Percentiles rank a stretch among this genome's conserved stretches.
Evolutionary conservation across 30 jellyfish, hydroid and myxozoan species (phyloP).

Genomic region (Aurelia aurita): DNA sequence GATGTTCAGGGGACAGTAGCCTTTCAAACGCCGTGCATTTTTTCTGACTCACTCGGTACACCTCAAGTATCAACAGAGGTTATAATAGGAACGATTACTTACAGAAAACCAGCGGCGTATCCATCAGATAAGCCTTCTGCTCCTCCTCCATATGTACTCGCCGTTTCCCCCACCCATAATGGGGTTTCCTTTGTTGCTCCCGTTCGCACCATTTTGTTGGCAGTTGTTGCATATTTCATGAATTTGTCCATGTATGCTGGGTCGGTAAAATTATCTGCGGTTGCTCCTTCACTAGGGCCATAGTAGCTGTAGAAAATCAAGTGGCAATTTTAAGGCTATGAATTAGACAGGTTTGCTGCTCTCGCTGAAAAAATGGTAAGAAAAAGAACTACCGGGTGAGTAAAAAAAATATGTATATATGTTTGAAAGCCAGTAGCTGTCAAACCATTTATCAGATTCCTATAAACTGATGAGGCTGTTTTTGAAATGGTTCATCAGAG

Average conservation of each 20-base stretch:
- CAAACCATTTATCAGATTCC: no score
- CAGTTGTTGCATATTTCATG: slow-evolving; percentile 33
- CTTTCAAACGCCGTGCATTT: no score
- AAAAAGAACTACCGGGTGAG: no score
- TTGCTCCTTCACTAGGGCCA: slow-evolving; percentile 76
- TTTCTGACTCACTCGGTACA: no score
- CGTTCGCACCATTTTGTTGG: slow-evolving; percentile 36
- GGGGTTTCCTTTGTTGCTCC: slow-evolving; percentile 61
- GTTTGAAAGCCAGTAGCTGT: no score
- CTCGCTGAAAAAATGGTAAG: no score
- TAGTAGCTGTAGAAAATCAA: slow-evolving; percentile 49
- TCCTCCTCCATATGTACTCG: slow-evolving; percentile 89
- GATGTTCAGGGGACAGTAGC: no score
- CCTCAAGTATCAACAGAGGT: no score
- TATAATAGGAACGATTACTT: neutral
- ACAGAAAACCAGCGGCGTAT: slow-evolving; percentile 88
- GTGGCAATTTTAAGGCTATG: neutral
- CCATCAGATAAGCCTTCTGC: slow-evolving; percentile 54
- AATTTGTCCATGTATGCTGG: slow-evolving; percentile 78
- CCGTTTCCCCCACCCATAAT: slow-evolving; percentile 89
- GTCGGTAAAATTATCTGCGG: slow-evolving; percentile 61
- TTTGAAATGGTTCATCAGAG: no score
- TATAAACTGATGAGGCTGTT: no score
- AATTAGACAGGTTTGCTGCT: no score
- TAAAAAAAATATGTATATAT: no score